phyloP scores from a whole-genome alignment of 2,888 invertebrate species.

The Bhutanitis thaidina region DNA sequence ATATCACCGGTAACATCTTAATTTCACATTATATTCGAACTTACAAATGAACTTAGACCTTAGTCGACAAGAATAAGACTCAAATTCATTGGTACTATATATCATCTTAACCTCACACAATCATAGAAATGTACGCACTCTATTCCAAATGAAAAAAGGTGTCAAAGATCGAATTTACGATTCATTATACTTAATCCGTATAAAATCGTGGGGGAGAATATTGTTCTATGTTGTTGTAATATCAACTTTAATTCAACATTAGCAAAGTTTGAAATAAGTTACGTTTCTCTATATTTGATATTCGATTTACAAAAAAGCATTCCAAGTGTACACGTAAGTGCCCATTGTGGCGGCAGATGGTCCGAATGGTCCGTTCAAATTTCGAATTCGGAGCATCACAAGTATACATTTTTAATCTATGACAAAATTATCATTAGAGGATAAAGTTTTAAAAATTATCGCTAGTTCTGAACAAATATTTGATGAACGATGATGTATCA shows the following conservation, averaged over 20 bases:
- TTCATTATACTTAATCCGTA: constrained; percentile 78
- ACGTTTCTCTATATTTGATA: constrained; percentile 20
- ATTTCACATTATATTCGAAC: not conserved
- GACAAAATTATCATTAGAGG: not conserved
- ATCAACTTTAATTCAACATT: constrained; percentile 18
- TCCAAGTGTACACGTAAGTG: constrained; percentile 69
- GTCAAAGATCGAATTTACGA: constrained; percentile 80
- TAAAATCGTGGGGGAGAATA: constrained; percentile 56
- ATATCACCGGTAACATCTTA: constrained; percentile 13
- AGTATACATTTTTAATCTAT: not conserved
- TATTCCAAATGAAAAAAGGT: constrained; percentile 76
- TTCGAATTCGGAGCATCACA: constrained; percentile 39
- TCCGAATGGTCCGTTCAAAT: constrained; percentile 60
- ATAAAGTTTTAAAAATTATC: too few relatives aligned
- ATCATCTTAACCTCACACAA: constrained; percentile 38
- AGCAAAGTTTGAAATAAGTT: constrained; percentile 21
- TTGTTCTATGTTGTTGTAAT: constrained; percentile 21
- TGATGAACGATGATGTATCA: too few relatives aligned
- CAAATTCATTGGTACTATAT: not conserved
- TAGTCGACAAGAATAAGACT: not conserved
- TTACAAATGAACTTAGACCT: not conserved
- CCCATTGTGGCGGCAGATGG: constrained; percentile 77
- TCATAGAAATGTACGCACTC: constrained; percentile 65
- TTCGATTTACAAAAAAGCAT: constrained; percentile 66
- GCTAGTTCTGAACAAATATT: too few relatives aligned